Conservation (phyloP, 2,888 invertebrate genomes). For the Esperia sulphurella region DNA sequence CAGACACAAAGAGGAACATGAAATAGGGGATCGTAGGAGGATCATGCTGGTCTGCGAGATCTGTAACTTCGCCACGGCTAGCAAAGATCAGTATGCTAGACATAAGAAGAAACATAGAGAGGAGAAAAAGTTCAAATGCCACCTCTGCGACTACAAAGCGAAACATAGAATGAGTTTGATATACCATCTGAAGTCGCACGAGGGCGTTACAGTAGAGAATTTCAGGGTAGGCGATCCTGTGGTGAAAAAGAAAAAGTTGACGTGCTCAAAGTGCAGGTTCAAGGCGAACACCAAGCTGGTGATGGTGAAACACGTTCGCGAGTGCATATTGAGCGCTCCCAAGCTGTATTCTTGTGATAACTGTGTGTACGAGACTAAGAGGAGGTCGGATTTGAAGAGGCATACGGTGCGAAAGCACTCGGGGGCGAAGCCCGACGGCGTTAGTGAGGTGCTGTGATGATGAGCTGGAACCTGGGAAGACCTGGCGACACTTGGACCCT, state of each 20-base stretch:
- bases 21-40: slow-evolving; percentile 8
- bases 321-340: background rate
- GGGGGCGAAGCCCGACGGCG: background rate
- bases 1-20: slow-evolving; percentile 1
- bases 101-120: slow-evolving; percentile 50
- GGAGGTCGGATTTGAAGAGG: slow-evolving; percentile 34
- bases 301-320: slow-evolving; percentile 9
- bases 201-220: slow-evolving; percentile 1
- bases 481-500: too few species aligned
- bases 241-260: slow-evolving; percentile 8
- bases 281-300: slow-evolving; percentile 10
- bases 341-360: slow-evolving; percentile 22
- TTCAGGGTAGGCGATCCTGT: background rate
- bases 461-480: too few species aligned
- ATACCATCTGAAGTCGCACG: slow-evolving; percentile 52
- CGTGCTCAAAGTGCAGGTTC: slow-evolving; percentile 26
- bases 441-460: too few species aligned
- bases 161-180: slow-evolving; percentile 53
- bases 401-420: slow-evolving; percentile 31
- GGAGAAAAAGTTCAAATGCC: slow-evolving; percentile 44
- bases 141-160: slow-evolving; percentile 49
- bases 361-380: slow-evolving; percentile 36
- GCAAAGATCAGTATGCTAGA: slow-evolving; percentile 32
- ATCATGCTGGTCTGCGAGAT: slow-evolving; percentile 41
- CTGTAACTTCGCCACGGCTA: slow-evolving; percentile 48